Percentiles rank a stretch among this genome's conserved stretches.
Evolutionary conservation across 2,113 vertebrate species (phyloP).

Genomic region (Actenoides hombroni): DNA sequence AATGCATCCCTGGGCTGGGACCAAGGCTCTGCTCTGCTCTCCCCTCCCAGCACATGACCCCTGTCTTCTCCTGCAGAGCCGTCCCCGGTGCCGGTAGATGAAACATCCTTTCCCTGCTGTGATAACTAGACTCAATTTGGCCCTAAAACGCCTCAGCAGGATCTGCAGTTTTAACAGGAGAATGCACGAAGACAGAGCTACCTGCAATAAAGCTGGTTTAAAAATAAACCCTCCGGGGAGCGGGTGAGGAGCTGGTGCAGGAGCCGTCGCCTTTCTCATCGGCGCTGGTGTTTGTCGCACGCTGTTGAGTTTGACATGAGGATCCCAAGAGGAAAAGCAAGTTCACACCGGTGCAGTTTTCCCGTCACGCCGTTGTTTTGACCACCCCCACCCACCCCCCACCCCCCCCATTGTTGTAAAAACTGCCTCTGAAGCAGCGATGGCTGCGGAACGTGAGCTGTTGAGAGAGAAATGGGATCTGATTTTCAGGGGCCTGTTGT

Average conservation of each 20-base stretch:
- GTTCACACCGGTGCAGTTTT: neutral
- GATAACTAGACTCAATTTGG: neutral
- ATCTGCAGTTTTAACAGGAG: neutral
- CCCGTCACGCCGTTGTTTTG: neutral
- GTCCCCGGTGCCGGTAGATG: neutral
- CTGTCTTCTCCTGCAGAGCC: neutral
- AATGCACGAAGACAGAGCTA: neutral
- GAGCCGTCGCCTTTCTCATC: neutral
- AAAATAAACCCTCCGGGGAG: neutral
- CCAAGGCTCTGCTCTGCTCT: neutral
- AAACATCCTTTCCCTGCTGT: neutral
- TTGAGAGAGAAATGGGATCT: neutral
- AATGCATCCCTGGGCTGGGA: neutral
- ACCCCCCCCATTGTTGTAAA: neutral
- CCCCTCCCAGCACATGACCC: neutral
- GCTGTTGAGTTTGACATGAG: neutral
- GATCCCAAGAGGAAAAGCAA: neutral
- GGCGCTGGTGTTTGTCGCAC: neutral
- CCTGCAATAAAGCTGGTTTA: neutral
- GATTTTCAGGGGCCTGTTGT: rapidly evolving
- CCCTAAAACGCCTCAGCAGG: neutral
- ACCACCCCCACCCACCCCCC: too few species aligned
- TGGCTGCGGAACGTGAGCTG: neutral
- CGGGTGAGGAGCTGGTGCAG: neutral
- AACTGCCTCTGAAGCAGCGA: neutral